Percentiles rank a stretch among this genome's conserved stretches.
Conservation (phyloP, 2,797 vertebrate species). For the Hydrocynus forskahlii region DNA sequence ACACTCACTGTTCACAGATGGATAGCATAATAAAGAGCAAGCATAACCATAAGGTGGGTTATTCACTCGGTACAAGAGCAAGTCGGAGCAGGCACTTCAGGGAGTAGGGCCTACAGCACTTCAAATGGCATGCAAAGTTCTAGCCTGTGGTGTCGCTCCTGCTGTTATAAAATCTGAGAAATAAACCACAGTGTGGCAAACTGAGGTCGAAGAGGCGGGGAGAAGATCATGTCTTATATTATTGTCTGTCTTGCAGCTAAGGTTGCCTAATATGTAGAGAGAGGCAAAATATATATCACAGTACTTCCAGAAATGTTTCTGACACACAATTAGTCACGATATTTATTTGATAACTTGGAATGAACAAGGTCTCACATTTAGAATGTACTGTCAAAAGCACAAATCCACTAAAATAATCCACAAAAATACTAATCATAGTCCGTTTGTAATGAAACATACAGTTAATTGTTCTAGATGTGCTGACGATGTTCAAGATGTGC, state of each 20-base stretch:
- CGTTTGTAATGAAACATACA: no score
- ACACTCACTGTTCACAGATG: no score
- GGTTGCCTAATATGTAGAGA: background rate
- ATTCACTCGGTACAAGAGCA: background rate
- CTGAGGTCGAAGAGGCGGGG: background rate
- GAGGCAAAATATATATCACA: no score
- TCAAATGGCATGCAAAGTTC: slow-evolving; percentile 23
- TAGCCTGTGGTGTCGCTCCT: background rate
- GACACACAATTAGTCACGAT: no score
- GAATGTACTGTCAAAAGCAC: no score
- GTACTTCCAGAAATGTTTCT: no score
- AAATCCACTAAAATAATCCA: no score
- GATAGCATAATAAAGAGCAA: background rate
- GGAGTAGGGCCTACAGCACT: background rate
- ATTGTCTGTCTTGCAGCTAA: background rate
- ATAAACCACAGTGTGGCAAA: slow-evolving; percentile 10
- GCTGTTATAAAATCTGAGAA: slow-evolving; percentile 9
- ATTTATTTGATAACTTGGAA: no score
- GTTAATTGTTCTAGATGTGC: no score
- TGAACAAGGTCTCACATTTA: no score
- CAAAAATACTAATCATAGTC: no score
- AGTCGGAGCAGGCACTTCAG: background rate
- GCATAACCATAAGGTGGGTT: background rate
- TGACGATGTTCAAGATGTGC: no score
- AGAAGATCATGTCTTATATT: background rate